Evolutionary conservation across 2,797 vertebrate genomes (phyloP).

Genomic region (Odontamblyopus rebecca): DNA sequence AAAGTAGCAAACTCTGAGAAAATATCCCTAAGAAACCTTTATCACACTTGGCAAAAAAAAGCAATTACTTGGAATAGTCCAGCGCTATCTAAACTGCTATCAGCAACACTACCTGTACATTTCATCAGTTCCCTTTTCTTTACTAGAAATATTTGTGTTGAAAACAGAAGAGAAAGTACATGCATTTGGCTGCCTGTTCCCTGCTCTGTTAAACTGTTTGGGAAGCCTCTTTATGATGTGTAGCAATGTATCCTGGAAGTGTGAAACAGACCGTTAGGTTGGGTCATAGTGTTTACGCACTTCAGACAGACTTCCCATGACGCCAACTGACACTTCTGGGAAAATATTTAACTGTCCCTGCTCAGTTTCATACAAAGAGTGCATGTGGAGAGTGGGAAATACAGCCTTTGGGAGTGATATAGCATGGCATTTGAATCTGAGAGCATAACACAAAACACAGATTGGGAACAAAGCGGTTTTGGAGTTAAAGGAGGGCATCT

Average conservation of each 20-base stretch:
- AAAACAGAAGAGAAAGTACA: slow-evolving; percentile 9
- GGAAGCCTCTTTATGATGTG: slow-evolving; percentile 29
- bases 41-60: neutral
- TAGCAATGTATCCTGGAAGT: slow-evolving; percentile 46
- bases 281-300: slow-evolving; percentile 52
- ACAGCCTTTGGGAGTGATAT: neutral
- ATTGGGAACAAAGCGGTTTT: neutral
- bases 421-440: neutral
- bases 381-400: neutral
- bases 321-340: slow-evolving; percentile 49
- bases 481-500: neutral
- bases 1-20: no score
- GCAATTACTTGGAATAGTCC: neutral
- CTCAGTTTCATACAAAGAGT: slow-evolving; percentile 5
- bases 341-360: slow-evolving; percentile 30
- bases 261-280: slow-evolving; percentile 57
- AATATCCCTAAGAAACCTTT: neutral
- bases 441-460: neutral
- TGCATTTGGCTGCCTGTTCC: neutral
- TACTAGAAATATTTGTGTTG: slow-evolving; percentile 14
- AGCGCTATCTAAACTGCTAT: neutral
- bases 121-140: slow-evolving; percentile 14
- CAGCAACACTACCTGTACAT: neutral
- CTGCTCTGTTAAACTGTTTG: slow-evolving; percentile 10
- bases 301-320: slow-evolving; percentile 24